Conservation (phyloP, 2,797 vertebrate species). For the Mus minutoides region DNA sequence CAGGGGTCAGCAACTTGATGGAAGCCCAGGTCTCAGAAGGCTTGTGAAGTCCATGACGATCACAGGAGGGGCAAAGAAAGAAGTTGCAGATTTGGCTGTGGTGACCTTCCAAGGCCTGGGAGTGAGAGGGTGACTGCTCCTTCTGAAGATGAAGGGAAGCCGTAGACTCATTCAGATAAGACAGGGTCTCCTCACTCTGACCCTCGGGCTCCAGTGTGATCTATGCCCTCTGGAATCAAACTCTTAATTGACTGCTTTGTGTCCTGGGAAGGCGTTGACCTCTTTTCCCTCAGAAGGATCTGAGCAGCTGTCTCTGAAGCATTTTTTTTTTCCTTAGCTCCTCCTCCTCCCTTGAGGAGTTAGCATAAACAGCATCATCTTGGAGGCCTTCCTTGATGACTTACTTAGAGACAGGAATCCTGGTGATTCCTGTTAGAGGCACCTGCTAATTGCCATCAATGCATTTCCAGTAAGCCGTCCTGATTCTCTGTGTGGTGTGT, state of each 20-base stretch:
- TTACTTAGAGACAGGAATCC: neutral
- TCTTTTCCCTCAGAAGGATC: neutral
- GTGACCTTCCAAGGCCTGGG: neutral
- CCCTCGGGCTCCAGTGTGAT: neutral
- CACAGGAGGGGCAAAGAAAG: neutral
- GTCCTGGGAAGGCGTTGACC: neutral
- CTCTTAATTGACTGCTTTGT: neutral
- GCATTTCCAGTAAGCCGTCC: neutral
- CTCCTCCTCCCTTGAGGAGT: neutral
- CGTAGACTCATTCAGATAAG: no score
- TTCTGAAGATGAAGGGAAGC: neutral
- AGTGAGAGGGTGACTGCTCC: neutral
- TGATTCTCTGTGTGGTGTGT: neutral
- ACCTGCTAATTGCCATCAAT: neutral
- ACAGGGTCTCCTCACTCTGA: neutral
- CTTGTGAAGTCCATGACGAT: neutral
- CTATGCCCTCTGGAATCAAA: rapidly evolving
- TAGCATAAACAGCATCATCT: neutral
- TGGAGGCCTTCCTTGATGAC: neutral
- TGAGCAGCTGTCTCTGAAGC: neutral
- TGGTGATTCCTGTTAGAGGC: neutral
- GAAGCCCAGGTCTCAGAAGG: neutral
- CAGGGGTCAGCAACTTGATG: neutral
- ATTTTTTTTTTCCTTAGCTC: neutral
- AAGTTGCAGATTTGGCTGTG: neutral